Base-by-base conservation (phyloP, 2,797 vertebrate genomes). In the Anabacerthia variegaticeps region DNA sequence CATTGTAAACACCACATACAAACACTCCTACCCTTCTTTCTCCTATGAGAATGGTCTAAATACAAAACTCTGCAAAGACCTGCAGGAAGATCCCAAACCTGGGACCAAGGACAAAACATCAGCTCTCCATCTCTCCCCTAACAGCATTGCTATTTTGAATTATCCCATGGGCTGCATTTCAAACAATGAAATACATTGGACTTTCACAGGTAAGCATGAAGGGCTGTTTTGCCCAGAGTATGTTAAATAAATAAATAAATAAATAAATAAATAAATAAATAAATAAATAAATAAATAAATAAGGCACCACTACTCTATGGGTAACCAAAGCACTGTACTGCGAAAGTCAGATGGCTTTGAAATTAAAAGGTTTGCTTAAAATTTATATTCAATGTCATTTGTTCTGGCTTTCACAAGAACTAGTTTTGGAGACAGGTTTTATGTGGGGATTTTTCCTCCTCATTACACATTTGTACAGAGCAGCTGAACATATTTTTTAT, bases 401-500 rank as follows among this genome's bases (percentile, higher is more conserved):
- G 51, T 61, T 90, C 48, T 66, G 48, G 36, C 69, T 91, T 93
- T 92, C n/a, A 67, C 6, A 61, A 88, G 20, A 86, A 66, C 30
- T 66, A 86, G 44, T 69, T 95, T 39, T 76, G 37, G 32, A 84
- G 46, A 49, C 48, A 69, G 75, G 63, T 69, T 75, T 78, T 93
- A 95, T 52, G 71, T 32, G 52, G 51, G 20, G 72, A 85, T 84
- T 93, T 93, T 93, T 73, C 72, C 26, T 86, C 39, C 79, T 91
- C 85, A 43, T 81, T 90, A 93, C 24, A 34, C 58, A 87, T 80
- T 77, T 86, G 49, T 84, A 87, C 48, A 92, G 72, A 94, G 65
- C 49, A 95, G 68, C 18, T 9, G 12, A 94, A 92, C 56, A 46
- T 82, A 92, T 66, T 91, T 62, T 72, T 83, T 27, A 82, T 73